Conservation (phyloP, 2,113 vertebrate species). For the Ceyx melanurus region DNA sequence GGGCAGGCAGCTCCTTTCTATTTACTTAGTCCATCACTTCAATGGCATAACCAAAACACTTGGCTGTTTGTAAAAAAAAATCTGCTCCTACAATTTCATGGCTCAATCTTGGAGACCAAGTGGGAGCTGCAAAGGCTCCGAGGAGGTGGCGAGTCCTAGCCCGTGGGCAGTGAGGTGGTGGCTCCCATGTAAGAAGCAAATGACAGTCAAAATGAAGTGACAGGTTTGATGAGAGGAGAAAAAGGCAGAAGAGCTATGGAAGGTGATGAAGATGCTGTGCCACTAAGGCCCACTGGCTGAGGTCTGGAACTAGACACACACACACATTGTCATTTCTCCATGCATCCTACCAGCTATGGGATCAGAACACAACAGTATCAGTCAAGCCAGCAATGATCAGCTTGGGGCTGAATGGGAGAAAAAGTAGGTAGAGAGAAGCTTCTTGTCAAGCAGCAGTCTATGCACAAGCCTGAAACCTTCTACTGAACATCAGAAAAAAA, state of each 20-base stretch:
- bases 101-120: background rate
- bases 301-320: background rate
- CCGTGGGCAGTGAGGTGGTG: background rate
- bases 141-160: fast-evolving
- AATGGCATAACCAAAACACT: background rate
- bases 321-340: background rate
- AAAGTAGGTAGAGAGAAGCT: fast-evolving
- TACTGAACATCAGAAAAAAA: background rate
- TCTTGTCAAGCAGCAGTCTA: background rate
- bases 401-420: background rate
- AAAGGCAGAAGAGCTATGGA: background rate
- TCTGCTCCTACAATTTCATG: background rate
- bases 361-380: background rate
- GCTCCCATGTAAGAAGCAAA: background rate
- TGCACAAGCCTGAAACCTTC: background rate
- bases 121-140: background rate
- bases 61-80: background rate
- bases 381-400: background rate
- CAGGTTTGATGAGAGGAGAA: background rate
- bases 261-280: background rate
- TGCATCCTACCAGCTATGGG: background rate
- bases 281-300: background rate
- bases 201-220: background rate
- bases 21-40: constrained; percentile 13
- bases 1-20: constrained; percentile 59